Base-by-base conservation (phyloP, 2,888 invertebrate species). In the Habroteleia sp. region DNA sequence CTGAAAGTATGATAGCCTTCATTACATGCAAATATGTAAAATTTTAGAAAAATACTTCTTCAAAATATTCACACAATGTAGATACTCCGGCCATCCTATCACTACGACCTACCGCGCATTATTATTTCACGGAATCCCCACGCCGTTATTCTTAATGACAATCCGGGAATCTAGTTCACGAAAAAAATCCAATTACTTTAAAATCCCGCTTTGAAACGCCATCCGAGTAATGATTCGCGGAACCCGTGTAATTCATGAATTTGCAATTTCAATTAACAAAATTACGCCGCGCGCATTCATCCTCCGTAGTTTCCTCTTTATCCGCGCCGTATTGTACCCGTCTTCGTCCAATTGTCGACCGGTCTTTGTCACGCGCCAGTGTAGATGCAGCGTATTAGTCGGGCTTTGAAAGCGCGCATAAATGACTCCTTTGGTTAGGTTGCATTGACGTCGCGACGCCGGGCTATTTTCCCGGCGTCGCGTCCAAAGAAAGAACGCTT, bases 261-360 rank as follows among this genome's bases (percentile, higher is more conserved):
- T 58, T 42, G 44, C 66, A 60, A 66, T 74, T 74, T 74, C 48
- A 68, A 63, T 68, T 54, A 68, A 68, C 74, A 42, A 62, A 60
- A 74, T 68, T 66, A 48, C 66, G 52, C 44, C 44, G 58, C 60
- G 58, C 42, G 60, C 54, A 41, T 60, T 66, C 54, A 42, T 60
- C 52, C 42, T 37, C 6, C 62, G 11, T 14, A 56, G 54, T 48
- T 58, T 41, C 13, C 48, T 50, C 37, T 50, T 50, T 52, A 52
- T 25, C 63, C 20, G 29, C 10, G 35, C 42, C 6, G 5, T 42
- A 42, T 69, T 50, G 50, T 68, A 10, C 25, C 50, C 14, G 27
- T 46, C 29, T 20, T 27, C 50, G 39, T 42, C 17, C 54, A 14
- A 54, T 33, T 29, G 68, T 42, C 27, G 42, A n/a, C 7, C 11